Evolutionary conservation across 2,113 vertebrate species (phyloP).

Genomic region (Mastomys coucha): DNA sequence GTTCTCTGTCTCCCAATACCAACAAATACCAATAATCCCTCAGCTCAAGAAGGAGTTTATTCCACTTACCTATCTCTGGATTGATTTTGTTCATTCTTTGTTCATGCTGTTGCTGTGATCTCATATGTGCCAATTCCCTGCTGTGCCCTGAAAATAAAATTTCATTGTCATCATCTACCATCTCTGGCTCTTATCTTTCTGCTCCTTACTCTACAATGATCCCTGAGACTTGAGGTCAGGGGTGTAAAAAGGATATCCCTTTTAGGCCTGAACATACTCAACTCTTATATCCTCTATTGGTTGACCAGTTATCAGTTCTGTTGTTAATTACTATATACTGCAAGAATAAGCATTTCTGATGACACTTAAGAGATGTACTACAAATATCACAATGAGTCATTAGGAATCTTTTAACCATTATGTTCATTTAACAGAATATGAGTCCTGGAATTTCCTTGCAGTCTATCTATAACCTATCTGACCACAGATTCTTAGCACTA

Average conservation of each 20-base stretch:
- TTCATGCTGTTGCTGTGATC: not conserved
- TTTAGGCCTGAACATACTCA: not conserved
- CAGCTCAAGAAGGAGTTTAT: not conserved
- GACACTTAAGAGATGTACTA: not conserved
- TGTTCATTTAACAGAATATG: not conserved
- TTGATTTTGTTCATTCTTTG: not conserved
- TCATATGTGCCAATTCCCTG: not conserved
- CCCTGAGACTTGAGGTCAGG: not conserved
- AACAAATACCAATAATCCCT: not conserved
- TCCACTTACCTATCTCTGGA: not conserved
- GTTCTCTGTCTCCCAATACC: not conserved
- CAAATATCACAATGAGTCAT: not conserved
- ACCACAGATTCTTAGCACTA: not conserved
- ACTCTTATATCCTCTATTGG: not conserved
- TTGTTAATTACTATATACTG: not conserved
- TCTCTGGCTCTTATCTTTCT: not conserved
- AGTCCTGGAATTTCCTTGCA: not conserved
- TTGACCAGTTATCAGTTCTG: not conserved
- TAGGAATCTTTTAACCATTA: not conserved
- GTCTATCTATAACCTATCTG: not conserved
- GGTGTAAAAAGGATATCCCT: not conserved
- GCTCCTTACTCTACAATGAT: not conserved
- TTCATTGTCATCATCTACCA: not conserved
- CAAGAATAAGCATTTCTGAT: not conserved
- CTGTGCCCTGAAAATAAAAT: not conserved